Percentiles rank a stretch among this genome's conserved stretches.
These are phyloP conservation scores for Neotoma lepida DNA, from an alignment of 2,113 vertebrate species.

Conservation along the genomic window DNA sequence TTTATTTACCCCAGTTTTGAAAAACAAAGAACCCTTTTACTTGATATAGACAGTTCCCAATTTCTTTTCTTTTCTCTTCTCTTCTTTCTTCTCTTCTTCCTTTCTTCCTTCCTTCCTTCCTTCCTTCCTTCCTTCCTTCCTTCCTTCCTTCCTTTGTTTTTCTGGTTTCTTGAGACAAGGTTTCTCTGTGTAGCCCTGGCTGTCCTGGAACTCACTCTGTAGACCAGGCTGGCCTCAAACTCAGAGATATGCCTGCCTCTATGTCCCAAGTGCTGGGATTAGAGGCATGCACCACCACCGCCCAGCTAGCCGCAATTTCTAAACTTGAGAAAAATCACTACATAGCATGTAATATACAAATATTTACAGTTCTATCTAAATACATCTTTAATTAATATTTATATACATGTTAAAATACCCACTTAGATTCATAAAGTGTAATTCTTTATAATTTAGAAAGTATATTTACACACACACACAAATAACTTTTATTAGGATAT, in stretches of 20 bases:
- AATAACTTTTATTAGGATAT: slow-evolving; percentile 32
- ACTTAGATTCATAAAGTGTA: slow-evolving; percentile 43
- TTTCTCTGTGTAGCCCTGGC: neutral
- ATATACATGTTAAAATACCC: slow-evolving; percentile 20
- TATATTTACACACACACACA: neutral
- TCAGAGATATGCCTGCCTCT: neutral
- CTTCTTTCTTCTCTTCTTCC: neutral
- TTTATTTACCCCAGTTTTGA: slow-evolving; percentile 47
- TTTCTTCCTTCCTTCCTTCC: neutral
- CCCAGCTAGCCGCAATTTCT: neutral
- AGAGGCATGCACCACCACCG: neutral
- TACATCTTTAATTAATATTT: slow-evolving; percentile 53
- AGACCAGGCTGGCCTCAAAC: neutral
- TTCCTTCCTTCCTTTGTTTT: too few relatives aligned
- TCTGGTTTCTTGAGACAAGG: neutral
- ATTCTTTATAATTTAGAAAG: slow-evolving; percentile 46
- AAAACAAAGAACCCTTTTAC: slow-evolving; percentile 62
- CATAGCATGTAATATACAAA: slow-evolving; percentile 58
- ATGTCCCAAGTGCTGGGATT: neutral
- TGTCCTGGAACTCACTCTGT: neutral
- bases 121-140: too few relatives aligned
- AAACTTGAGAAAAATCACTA: slow-evolving; percentile 61
- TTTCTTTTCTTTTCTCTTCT: neutral
- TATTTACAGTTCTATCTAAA: slow-evolving; percentile 58
- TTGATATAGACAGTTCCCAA: slow-evolving; percentile 40